phyloP scores from a whole-genome alignment of 1,140 invertebrate genomes.

The Liolophura sinensis region DNA sequence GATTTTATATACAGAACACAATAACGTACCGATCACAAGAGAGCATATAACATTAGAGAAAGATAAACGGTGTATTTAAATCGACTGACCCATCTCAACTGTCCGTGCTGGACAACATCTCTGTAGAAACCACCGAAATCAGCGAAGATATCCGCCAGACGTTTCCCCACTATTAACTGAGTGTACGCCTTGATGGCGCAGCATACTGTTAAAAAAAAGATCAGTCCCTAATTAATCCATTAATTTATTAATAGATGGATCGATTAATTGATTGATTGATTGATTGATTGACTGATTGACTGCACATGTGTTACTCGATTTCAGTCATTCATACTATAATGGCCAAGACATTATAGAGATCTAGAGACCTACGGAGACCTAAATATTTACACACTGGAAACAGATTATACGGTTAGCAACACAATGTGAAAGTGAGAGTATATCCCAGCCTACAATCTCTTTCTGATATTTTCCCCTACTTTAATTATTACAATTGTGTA shows the following conservation, averaged over 20 bases:
- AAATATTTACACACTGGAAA: neutral
- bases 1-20: no score
- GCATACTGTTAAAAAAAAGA: conserved; percentile 67
- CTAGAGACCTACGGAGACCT: no score
- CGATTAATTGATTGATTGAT: no score
- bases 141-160: conserved; percentile 69
- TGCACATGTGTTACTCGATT: no score
- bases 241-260: no score
- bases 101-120: conserved; percentile 80
- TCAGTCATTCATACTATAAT: no score
- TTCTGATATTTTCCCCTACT: neutral
- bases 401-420: neutral
- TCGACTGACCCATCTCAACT: conserved; percentile 82
- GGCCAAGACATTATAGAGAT: no score
- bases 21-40: no score
- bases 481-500: neutral
- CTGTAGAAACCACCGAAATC: conserved; percentile 82
- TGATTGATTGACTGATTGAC: neutral
- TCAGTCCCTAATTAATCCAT: no score
- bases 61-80: neutral
- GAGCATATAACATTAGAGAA: no score
- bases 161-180: conserved; percentile 70
- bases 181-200: conserved; percentile 73
- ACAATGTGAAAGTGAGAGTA: neutral
- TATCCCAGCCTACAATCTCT: no score